A percentile compares a stretch with the other conserved stretches of the same genome.
Evolutionary conservation across 30 jellyfish, hydroid and myxozoan genomes (phyloP).

Genomic region (Aurelia aurita): DNA sequence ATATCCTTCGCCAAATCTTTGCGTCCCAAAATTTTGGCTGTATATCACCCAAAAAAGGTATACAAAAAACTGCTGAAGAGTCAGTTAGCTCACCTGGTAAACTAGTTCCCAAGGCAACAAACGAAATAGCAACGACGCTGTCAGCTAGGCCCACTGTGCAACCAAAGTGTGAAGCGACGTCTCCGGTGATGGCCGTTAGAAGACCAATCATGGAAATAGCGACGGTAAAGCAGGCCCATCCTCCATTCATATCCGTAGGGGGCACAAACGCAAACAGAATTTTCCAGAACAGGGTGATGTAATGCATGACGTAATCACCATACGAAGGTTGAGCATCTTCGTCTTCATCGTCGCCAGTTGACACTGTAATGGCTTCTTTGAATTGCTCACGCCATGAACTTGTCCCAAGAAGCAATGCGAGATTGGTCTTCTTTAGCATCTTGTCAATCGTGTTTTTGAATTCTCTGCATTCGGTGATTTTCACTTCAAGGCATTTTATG

Average conservation of each 20-base stretch:
- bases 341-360: slow-evolving; percentile 89
- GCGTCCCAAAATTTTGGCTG: too few relatives aligned
- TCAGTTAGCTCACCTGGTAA: slow-evolving; percentile 81
- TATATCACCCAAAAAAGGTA: too few relatives aligned
- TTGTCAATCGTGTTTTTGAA: slow-evolving; percentile 93
- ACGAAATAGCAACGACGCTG: slow-evolving; percentile 98
- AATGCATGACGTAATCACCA: slow-evolving; percentile 97
- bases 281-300: slow-evolving; percentile 95
- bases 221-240: slow-evolving; percentile 96
- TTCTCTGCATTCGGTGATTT: slow-evolving; percentile 90
- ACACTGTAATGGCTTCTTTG: slow-evolving; percentile 91
- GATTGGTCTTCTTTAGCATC: slow-evolving; percentile 89
- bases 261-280: slow-evolving; percentile 92
- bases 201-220: slow-evolving; percentile 90
- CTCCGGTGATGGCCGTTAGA: slow-evolving; percentile 96
- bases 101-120: slow-evolving; percentile 98
- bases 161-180: slow-evolving; percentile 96
- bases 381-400: slow-evolving; percentile 99
- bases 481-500: slow-evolving; percentile 72
- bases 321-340: slow-evolving; percentile 94
- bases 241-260: slow-evolving; percentile 96
- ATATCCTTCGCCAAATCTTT: too few relatives aligned
- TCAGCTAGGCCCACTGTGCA: slow-evolving; percentile 98
- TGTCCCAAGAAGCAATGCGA: slow-evolving; percentile 80
- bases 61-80: too few relatives aligned